Evolutionary conservation across 2,797 vertebrate genomes (phyloP), one percentile per base, ranked within the genome.

Genomic region (Amblyraja radiata): DNA sequence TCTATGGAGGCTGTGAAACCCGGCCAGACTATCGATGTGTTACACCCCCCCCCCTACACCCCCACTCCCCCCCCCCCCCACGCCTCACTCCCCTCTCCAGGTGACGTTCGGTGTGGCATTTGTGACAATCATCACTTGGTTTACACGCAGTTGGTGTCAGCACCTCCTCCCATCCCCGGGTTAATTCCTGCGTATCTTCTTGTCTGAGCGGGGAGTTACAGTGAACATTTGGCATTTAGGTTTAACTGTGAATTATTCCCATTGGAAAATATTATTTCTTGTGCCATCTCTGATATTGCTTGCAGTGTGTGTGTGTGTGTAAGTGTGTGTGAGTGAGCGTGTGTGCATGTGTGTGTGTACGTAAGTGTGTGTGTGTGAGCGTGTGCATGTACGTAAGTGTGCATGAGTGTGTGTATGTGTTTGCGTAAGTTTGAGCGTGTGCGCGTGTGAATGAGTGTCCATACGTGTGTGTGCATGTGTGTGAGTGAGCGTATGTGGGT

Each of bases 101-200:
- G 14, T n/a, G 18, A n/a, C n/a, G n/a, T 0, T 65, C n/a, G 68
- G 36, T 88, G 21, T 32, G 16, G 63, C 63, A 68, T 36, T 32
- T 88, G n/a, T 88, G 84, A 88, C 84, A 88, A 68, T 88, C 84
- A 36, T 88, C 6, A 65, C 68, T 88, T 88, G 61, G 63, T 65
- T 88, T 65, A 68, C 84, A 32, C 21, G 63, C 61, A 32, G 84
- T 88, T 88, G n/a, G n/a, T 36, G 16, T 36, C 61, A 36, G 18
- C 65, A n/a, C 84, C n/a, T 18, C 68, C 84, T 65, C 36, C 46
- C 46, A 46, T 46, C 84, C 28, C 84, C 68, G 84, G n/a, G 63
- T 88, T 36, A 18, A 18, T 63, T 36, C n/a, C 61, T 18, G 32
- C 14, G 68, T 7, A 7, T n/a, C 6, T 14, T 65, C 36, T 14